Percentiles rank a stretch among this genome's conserved stretches.
Conservation (phyloP, 2,113 vertebrate species). For the Ochotona curzoniae region DNA sequence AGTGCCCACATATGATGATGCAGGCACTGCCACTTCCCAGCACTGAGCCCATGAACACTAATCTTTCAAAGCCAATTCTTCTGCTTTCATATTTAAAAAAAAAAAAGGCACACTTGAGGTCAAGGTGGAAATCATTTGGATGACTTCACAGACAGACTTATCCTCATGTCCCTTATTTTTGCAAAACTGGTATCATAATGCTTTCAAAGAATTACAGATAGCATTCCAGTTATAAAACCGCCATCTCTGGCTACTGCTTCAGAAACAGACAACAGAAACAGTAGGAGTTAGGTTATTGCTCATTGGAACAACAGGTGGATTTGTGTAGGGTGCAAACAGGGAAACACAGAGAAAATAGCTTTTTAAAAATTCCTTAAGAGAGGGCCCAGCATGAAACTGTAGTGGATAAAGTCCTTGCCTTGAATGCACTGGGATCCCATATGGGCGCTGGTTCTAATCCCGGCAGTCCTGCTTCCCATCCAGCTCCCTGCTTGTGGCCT, state of each 20-base stretch:
- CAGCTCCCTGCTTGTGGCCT: too few relatives aligned
- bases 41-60: too few relatives aligned
- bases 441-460: too few relatives aligned
- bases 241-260: background rate
- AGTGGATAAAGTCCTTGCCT: too few relatives aligned
- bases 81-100: too few relatives aligned
- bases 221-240: background rate
- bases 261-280: slow-evolving; percentile 20
- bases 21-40: too few relatives aligned
- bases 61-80: background rate
- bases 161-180: background rate
- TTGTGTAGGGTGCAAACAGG: background rate
- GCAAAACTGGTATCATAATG: background rate
- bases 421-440: too few relatives aligned
- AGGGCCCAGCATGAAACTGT: background rate
- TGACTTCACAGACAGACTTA: background rate
- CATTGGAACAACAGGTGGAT: background rate
- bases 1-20: too few relatives aligned
- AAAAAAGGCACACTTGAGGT: background rate
- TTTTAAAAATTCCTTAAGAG: background rate
- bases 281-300: background rate
- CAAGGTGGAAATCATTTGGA: background rate
- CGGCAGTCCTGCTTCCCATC: too few relatives aligned
- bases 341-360: background rate
- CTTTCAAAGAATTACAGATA: background rate